Percentiles rank a stretch among this genome's conserved stretches.
Conservation (phyloP, 1,140 invertebrate genomes). For the Hycleus phaleratus region DNA sequence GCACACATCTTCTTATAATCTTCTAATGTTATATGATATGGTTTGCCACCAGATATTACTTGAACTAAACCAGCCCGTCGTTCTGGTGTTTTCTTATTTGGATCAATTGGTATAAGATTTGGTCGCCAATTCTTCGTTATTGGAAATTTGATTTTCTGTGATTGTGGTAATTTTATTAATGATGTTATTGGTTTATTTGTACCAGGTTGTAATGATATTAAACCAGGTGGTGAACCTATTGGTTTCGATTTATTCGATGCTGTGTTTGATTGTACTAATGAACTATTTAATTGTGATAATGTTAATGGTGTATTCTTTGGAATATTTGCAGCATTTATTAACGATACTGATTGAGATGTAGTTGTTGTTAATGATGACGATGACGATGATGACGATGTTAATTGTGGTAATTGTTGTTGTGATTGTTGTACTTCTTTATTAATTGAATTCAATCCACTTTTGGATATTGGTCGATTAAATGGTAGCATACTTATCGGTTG, state of each 20-base stretch:
- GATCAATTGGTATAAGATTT: conserved; percentile 57
- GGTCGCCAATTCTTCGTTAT: conserved; percentile 54
- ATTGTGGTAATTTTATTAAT: conserved; percentile 31
- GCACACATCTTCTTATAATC: conserved; percentile 65
- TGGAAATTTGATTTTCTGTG: conserved; percentile 44
- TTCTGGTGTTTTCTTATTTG: conserved; percentile 28
- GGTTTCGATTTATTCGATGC: conserved; percentile 22
- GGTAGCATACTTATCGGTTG: conserved; percentile 34
- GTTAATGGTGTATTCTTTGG: conserved; percentile 37
- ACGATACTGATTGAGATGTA: not conserved
- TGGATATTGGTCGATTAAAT: conserved; percentile 29
- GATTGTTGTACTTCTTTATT: not conserved
- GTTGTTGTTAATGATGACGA: not conserved
- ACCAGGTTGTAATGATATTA: conserved; percentile 37
- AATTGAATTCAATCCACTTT: conserved; percentile 18
- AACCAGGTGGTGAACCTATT: conserved; percentile 29
- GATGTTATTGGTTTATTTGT: conserved; percentile 31
- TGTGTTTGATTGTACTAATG: conserved; percentile 14
- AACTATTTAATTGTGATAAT: conserved; percentile 35
- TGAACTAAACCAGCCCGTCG: conserved; percentile 41
- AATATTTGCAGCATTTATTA: conserved; percentile 24
- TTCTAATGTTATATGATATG: conserved; percentile 59
- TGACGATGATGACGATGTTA: not conserved
- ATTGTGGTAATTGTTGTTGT: conserved; percentile 1
- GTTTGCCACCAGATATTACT: conserved; percentile 56